Conservation (phyloP, 2,888 invertebrate genomes). For the Acanthosepion pharaonis region DNA sequence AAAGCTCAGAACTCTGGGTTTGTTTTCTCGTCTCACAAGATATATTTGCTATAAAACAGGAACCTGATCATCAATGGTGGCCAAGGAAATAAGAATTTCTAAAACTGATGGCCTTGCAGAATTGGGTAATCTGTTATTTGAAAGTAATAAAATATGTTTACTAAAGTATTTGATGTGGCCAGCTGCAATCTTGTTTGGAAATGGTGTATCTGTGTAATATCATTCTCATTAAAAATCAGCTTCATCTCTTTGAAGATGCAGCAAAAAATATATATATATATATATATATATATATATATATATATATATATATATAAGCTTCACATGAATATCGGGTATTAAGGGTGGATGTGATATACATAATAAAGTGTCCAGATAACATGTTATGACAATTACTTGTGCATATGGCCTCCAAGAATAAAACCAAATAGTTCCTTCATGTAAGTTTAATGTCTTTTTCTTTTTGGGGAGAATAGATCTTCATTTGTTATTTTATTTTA, state of each 20-base stretch:
- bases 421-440: neutral
- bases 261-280: neutral
- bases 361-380: neutral
- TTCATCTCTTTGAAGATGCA: constrained; percentile 7
- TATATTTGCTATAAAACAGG: too few species aligned
- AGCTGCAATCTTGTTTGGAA: constrained; percentile 33
- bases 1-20: too few species aligned
- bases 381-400: neutral
- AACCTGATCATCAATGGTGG: neutral
- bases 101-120: neutral
- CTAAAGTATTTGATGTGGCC: neutral
- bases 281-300: neutral
- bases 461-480: neutral
- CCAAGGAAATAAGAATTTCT: too few species aligned
- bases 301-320: neutral
- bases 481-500: neutral
- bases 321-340: neutral
- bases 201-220: neutral
- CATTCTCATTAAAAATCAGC: neutral
- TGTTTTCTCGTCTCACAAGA: too few species aligned
- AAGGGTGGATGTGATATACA: neutral
- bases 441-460: neutral
- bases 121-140: neutral
- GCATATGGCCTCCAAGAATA: neutral
- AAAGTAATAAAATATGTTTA: neutral